A percentile compares a stretch with the other conserved stretches of the same genome.
These are phyloP conservation scores for Cantharis rustica DNA, from an alignment of 2,888 invertebrate genomes.

Conservation along the genomic window DNA sequence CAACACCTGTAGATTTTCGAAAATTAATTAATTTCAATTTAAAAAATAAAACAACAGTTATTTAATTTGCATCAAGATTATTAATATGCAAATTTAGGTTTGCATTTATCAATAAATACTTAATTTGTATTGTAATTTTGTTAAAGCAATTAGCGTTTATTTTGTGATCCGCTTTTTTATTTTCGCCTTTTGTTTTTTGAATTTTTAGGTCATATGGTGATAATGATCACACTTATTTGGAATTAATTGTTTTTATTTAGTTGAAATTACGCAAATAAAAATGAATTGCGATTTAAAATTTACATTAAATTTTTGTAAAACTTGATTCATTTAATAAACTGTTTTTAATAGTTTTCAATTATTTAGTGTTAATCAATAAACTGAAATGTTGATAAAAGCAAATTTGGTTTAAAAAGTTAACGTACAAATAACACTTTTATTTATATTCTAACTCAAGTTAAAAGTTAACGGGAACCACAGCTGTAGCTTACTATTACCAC, in stretches of 20 bases:
- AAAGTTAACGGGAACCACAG: neutral
- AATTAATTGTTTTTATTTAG: neutral
- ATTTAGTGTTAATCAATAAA: neutral
- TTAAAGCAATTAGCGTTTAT: neutral
- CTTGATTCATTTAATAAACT: neutral
- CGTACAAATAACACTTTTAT: neutral
- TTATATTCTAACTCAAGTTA: neutral
- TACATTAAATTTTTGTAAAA: neutral
- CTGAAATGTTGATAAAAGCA: neutral
- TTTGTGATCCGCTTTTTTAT: neutral
- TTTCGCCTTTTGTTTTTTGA: neutral
- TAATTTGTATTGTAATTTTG: neutral
- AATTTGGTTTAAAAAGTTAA: neutral
- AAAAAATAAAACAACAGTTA: neutral
- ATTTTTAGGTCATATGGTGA: neutral
- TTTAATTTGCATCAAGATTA: neutral
- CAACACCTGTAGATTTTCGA: neutral
- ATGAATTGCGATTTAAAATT: neutral
- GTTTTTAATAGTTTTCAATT: neutral
- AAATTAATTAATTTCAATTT: neutral
- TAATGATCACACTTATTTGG: neutral
- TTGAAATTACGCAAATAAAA: neutral
- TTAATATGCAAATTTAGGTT: neutral
- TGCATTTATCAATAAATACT: neutral
- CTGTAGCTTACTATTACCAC: neutral